These are phyloP conservation scores for Oplegnathus fasciatus DNA, from an alignment of 2,113 vertebrate species.

Conservation along the genomic window DNA sequence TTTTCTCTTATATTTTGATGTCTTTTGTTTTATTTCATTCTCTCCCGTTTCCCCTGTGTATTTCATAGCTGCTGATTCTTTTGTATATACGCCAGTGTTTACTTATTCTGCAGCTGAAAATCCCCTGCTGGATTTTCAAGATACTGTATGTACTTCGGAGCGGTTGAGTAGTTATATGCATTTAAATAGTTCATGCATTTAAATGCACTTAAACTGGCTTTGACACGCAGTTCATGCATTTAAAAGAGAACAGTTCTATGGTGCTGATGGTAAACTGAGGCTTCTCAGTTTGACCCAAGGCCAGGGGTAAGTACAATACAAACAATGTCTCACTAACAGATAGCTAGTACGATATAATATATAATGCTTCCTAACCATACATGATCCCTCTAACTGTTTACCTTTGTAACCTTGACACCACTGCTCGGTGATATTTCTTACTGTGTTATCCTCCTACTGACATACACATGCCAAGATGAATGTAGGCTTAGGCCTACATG, in stretches of 20 bases:
- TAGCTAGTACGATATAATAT: not conserved
- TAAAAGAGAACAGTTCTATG: not conserved
- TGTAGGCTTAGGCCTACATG: not conserved
- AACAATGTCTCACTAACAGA: not conserved
- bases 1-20: not conserved
- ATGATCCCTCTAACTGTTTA: not conserved
- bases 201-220: slow-evolving; percentile 30
- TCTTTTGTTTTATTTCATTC: not conserved
- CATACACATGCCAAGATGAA: not conserved
- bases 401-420: not conserved
- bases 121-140: not conserved
- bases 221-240: slow-evolving; percentile 13
- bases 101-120: slow-evolving; percentile 21
- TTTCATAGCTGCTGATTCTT: slow-evolving; percentile 9
- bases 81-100: slow-evolving; percentile 7
- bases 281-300: not conserved
- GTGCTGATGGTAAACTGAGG: not conserved
- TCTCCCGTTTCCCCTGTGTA: not conserved
- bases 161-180: slow-evolving; percentile 12
- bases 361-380: not conserved
- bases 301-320: not conserved
- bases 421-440: not conserved
- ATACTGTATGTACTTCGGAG: slow-evolving; percentile 22
- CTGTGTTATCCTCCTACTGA: not conserved
- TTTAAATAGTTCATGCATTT: slow-evolving; percentile 55